Evolutionary conservation across 2,797 vertebrate genomes (phyloP).

Genomic region (Triplophysa yarkandensis): DNA sequence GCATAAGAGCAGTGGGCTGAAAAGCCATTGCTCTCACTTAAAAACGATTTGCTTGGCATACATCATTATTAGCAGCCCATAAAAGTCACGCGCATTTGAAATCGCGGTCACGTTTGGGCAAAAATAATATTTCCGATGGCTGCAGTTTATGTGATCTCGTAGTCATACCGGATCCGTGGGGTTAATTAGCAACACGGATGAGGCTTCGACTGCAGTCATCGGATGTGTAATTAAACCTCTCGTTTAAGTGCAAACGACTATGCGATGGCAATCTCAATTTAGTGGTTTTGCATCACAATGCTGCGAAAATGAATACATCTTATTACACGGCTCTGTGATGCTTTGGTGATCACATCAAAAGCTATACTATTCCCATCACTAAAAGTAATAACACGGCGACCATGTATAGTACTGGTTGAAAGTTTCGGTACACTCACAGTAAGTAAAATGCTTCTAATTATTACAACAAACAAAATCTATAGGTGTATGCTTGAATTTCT

Average conservation of each 20-base stretch:
- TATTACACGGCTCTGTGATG: too few species aligned
- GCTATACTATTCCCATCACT: too few species aligned
- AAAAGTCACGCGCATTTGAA: slow-evolving; percentile 51
- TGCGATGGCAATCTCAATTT: slow-evolving; percentile 36
- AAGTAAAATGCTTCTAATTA: too few species aligned
- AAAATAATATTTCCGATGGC: slow-evolving; percentile 79
- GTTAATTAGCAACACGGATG: slow-evolving; percentile 81
- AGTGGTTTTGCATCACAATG: slow-evolving; percentile 5
- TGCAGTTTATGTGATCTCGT: slow-evolving; percentile 75
- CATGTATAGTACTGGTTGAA: too few species aligned
- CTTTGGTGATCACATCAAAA: too few species aligned
- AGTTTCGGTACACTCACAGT: too few species aligned
- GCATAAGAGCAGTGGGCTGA: slow-evolving; percentile 50
- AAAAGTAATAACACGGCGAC: too few species aligned
- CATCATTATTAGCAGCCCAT: slow-evolving; percentile 58
- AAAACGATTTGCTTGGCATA: slow-evolving; percentile 59
- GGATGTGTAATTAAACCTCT: slow-evolving; percentile 62
- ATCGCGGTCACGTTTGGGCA: slow-evolving; percentile 49
- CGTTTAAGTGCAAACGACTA: slow-evolving; percentile 51
- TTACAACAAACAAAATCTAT: too few species aligned
- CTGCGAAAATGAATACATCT: neutral
- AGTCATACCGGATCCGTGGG: slow-evolving; percentile 69
- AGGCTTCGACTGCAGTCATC: slow-evolving; percentile 60
- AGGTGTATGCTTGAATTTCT: too few species aligned
- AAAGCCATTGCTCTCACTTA: slow-evolving; percentile 53